These are phyloP conservation scores for Bufo bufo DNA, from an alignment of 2,113 vertebrate species.

Conservation along the genomic window DNA sequence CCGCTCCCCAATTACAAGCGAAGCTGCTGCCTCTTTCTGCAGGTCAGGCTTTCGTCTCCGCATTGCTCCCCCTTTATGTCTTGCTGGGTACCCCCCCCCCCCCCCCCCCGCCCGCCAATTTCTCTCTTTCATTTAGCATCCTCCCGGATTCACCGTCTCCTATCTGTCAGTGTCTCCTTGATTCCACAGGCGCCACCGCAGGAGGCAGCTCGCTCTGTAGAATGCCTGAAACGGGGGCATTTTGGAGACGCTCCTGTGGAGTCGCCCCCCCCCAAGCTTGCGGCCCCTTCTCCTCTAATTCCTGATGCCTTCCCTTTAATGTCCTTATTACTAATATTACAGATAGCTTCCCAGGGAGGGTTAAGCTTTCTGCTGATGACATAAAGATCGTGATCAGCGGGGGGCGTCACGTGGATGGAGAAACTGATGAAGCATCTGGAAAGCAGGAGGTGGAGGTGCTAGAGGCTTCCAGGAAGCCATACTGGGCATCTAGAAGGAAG, in stretches of 20 bases:
- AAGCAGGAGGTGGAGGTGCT: neutral
- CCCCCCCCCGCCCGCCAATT: neutral
- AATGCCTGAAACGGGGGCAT: constrained; percentile 29
- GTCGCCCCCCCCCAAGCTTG: constrained; percentile 15
- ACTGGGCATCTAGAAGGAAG: constrained; percentile 3
- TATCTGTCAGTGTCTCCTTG: constrained; percentile 47
- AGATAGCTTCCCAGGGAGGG: neutral
- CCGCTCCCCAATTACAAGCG: constrained; percentile 24
- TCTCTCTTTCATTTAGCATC: constrained; percentile 30
- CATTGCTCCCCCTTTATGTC: constrained; percentile 11
- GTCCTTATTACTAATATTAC: constrained; percentile 26
- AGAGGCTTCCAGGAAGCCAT: neutral
- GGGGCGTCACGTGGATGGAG: neutral
- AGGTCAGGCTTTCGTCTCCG: neutral
- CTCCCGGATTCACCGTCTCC: neutral
- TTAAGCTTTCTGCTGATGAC: neutral
- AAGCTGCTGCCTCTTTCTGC: neutral
- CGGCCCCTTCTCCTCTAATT: constrained; percentile 37
- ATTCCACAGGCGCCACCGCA: constrained; percentile 17
- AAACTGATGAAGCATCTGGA: neutral
- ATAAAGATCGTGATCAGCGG: neutral
- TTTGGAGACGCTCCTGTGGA: constrained; percentile 8
- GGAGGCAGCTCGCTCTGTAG: neutral
- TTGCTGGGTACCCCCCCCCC: neutral
- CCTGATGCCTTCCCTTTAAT: constrained; percentile 35